phyloP scores from a whole-genome alignment of 2,888 invertebrate genomes.

The Pedicia rivosa region DNA sequence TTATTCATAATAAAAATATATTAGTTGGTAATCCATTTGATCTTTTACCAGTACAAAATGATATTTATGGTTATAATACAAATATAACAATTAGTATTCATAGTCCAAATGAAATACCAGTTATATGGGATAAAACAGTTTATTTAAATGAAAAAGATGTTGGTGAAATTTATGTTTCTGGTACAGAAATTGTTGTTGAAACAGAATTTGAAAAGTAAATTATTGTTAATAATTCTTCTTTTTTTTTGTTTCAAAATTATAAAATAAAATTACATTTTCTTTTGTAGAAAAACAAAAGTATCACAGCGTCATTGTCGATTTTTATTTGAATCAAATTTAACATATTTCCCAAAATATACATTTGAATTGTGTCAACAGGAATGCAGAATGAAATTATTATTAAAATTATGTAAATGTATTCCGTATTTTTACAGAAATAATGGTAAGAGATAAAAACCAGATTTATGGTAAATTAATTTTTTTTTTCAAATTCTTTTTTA shows the following conservation, averaged over 20 bases:
- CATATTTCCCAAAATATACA: slow-evolving; percentile 43
- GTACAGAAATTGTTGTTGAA: slow-evolving; percentile 2
- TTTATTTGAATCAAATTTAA: slow-evolving; percentile 37
- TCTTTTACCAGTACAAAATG: neutral
- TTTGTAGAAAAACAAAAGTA: slow-evolving; percentile 19
- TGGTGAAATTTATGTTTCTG: neutral
- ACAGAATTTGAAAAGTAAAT: slow-evolving; percentile 1
- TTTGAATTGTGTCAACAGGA: slow-evolving; percentile 46
- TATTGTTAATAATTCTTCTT: too few relatives aligned
- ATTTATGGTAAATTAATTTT: neutral
- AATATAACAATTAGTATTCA: neutral
- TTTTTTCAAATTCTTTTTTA: neutral
- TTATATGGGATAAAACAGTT: neutral
- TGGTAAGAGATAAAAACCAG: slow-evolving; percentile 26
- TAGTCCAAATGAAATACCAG: slow-evolving; percentile 3
- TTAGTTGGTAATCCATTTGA: neutral
- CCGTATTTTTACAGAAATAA: slow-evolving; percentile 47
- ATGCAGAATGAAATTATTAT: slow-evolving; percentile 39
- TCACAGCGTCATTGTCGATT: slow-evolving; percentile 44
- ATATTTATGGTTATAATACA: neutral
- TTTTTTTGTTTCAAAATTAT: too few relatives aligned
- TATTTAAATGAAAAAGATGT: neutral
- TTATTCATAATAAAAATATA: neutral
- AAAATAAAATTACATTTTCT: too few relatives aligned
- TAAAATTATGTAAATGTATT: slow-evolving; percentile 42